A percentile compares a stretch with the other conserved stretches of the same genome.
These are phyloP conservation scores for Luperina nickerlii DNA, from an alignment of 2,888 invertebrate species.

Conservation along the genomic window DNA sequence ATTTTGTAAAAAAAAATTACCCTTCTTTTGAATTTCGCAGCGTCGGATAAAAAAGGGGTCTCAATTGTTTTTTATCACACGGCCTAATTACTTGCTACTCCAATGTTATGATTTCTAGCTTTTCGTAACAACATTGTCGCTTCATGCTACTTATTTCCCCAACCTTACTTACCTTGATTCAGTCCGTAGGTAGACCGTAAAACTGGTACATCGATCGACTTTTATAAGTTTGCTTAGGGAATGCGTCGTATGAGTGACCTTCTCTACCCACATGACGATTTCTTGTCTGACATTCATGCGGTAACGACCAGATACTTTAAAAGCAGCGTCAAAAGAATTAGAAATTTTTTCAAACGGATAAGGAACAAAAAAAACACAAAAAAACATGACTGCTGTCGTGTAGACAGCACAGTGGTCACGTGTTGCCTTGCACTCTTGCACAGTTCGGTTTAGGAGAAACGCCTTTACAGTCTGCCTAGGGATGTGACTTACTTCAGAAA, in stretches of 20 bases:
- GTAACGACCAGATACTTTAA: neutral
- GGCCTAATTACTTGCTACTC: too few relatives aligned
- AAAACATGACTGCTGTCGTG: too few relatives aligned
- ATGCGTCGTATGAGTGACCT: neutral
- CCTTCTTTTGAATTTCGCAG: too few relatives aligned
- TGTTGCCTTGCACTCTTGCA: too few relatives aligned
- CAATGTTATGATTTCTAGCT: neutral
- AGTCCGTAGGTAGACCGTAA: neutral
- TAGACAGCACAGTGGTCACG: too few relatives aligned
- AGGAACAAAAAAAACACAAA: neutral
- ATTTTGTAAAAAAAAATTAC: too few relatives aligned
- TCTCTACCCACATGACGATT: neutral
- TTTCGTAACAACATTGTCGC: neutral
- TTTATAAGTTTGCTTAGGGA: neutral
- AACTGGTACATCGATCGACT: neutral
- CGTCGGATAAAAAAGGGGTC: too few relatives aligned
- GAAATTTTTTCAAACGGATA: neutral
- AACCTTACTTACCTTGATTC: neutral
- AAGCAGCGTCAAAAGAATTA: neutral
- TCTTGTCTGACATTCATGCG: neutral
- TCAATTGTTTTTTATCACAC: too few relatives aligned
- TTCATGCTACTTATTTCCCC: neutral
- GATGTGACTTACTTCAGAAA: too few relatives aligned
- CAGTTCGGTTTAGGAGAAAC: too few relatives aligned
- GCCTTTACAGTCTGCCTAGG: too few relatives aligned